Evolutionary conservation across 1,140 invertebrate species (phyloP).

Genomic region (Dinoponera quadriceps): DNA sequence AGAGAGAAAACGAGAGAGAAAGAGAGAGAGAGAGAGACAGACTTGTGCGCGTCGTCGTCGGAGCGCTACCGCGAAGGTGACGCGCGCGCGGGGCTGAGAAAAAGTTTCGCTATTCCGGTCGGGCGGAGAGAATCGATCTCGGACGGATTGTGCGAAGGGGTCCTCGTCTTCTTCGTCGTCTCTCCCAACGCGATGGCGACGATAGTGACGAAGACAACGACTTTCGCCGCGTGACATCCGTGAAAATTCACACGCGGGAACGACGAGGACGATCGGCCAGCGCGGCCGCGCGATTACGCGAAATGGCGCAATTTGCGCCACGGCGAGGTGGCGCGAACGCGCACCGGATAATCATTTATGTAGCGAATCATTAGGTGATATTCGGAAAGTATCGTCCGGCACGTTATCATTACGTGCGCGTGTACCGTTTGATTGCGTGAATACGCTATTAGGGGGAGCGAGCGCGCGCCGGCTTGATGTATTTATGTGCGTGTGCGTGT

Average conservation of each 20-base stretch:
- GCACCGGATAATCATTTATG: slow-evolving; percentile 10
- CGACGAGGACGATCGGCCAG: neutral
- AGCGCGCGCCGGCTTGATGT: too few species aligned
- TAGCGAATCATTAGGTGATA: neutral
- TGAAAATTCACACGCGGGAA: slow-evolving; percentile 6
- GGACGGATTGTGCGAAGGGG: neutral
- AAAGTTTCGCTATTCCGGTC: slow-evolving; percentile 38
- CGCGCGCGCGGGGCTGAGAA: neutral
- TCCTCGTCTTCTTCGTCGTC: slow-evolving; percentile 8
- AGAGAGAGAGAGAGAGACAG: too few species aligned
- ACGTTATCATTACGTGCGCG: too few species aligned
- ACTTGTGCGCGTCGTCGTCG: too few species aligned
- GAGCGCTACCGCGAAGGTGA: neutral
- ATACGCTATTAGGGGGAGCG: too few species aligned
- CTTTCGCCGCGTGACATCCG: neutral
- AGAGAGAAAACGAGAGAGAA: neutral
- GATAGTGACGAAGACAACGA: neutral
- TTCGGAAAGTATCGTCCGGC: neutral
- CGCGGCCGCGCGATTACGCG: neutral
- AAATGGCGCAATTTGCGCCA: neutral
- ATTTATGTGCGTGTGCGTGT: neutral
- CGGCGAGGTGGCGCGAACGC: neutral
- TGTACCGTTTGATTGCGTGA: too few species aligned
- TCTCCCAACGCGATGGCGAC: too few species aligned
- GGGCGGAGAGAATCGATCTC: slow-evolving; percentile 33